Base-by-base conservation (phyloP, 2,797 vertebrate genomes). In the Florisuga fusca region DNA sequence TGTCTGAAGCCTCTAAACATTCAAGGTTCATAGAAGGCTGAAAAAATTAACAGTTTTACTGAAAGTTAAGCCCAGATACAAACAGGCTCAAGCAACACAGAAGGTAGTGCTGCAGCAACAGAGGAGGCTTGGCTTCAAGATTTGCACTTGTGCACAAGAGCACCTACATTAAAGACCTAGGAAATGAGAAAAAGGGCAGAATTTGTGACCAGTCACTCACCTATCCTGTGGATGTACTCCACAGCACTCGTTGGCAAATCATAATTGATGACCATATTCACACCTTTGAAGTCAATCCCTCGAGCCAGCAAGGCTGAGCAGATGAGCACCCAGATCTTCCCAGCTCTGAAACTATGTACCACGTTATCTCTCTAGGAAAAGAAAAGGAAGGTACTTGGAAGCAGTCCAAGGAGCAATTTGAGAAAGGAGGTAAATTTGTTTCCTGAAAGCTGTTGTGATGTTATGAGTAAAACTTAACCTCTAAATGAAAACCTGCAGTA, bases 221-320 rank as follows among this genome's bases (percentile, higher is more conserved):
- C 99, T 76, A 99, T 99, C 61, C 99, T 98, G 93, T 99, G 99
- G 89, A 99, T 99, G 97, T 99, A 99, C 78, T 99, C 99, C 87
- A 99, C 98, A 3, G 99, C 98, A 67, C 99, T 99, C n/a, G 99
- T 98, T 26, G 99, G 99, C 76, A 99, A 99, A 96, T 99, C 99
- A 0, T 99, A 99, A 93, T 99, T 99, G 95, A 99, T 98, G 63
- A 99, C 99, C 68, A 99, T 97, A 46, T 99, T 99, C 89, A 99
- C 98, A 11, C 99, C 99, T 98, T 99, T 99, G 97, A 99, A 99
- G 97, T 99, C 99, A 59, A 99, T 99, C 45, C 99, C 99, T 97
- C 99, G 98, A 80, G 99, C 99, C 34, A 99, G 97, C 62, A 99
- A 97, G 12, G 99, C 99, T 1, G 99, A 99, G 97, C 99, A 99